Evolutionary conservation across 2,888 invertebrate species (phyloP), one percentile per base, ranked within the genome.

Genomic region (Parapristionchus giblindavisi): DNA sequence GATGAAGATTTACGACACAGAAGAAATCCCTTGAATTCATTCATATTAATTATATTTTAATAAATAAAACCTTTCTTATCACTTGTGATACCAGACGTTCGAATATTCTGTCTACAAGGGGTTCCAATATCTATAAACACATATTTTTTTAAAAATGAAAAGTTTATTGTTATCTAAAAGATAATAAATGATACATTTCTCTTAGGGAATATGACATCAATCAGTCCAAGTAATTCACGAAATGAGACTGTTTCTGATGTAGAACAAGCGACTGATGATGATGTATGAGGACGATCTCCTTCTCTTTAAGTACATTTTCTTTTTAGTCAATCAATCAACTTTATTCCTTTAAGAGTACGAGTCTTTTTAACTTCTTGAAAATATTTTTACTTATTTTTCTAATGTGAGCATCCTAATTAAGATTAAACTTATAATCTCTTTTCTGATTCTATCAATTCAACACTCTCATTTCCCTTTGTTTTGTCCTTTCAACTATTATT

Each of bases 181-280:
- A 54, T 5, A 24, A n/a, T n/a, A 14, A 24, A 54, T 17, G 24
- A 54, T 27, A 65, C 65, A 27, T 65, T 65, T 65, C 65, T 38
- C 43, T 38, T 8, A 43, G 65, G 65, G 34, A 65, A 65, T 14
- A 65, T 65, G 65, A 65, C 65, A 65, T 65, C 65, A 43, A 65
- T 65, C 6, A 65, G 65, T 24, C 65, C 65, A 1, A 65, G 65
- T n/a, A 65, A 14, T n/a, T 65, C 65, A 24, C 65, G 21, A 14
- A 65, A 65, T 14, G 40, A 38, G 43, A 65, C 65, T 3, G 65
- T 65, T 1, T 65, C 65, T 8, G 43, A 65, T 17, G 65, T 65
- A 8, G 60, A 60, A n/a, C 60, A 60, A 34, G 60, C 60, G 24
- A 60, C 36, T 29, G 60, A 60, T 6, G 60, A 60, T 8, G 60